Base-by-base conservation (phyloP, 2,797 vertebrate genomes). In the Anolis apletophallus region DNA sequence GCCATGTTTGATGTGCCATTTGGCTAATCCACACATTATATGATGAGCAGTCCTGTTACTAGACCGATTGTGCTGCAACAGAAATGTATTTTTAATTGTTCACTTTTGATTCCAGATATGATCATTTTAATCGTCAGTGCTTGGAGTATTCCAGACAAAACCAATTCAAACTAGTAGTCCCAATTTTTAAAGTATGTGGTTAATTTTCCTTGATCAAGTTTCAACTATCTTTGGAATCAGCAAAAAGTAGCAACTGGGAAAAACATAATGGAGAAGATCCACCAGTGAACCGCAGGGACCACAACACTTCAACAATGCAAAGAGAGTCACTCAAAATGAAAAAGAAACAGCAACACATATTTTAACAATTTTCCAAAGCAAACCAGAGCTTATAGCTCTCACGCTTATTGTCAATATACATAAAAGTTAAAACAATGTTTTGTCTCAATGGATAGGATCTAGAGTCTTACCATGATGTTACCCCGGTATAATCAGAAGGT, bases 141-240 rank as follows among this genome's bases (percentile, higher is more conserved):
- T 85, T 86, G 0, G 13, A 72, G 86, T 90, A 88, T 87, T 78
- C 71, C n/a, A 17, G 78, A 84, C 75, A 74, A 81, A 74, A 88
- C 54, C 76, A 64, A 52, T 86, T 91, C 46, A 50, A 85, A 81
- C 61, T 64, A 64, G 23, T 64, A 64, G 26, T 79, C 64, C 46
- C n/a, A 72, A 1, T 79, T 91, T 91, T 57, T 57, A 75, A 94
- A 90, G 86, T 86, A 77, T 86, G 89, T 91, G 67, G n/a, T 50
- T 36, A 19, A 16, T 72, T 78, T 87, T 79, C 14, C 87, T 88
- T 82, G 72, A 91, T 91, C 84, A 87, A 88, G 85, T 93, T 90
- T 90, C 78, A 95, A 93, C 87, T 94, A 85, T 95, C 93, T 95
- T 96, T 94, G 94, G 93, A 95, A 94, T 95, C 91, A 95, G 94